These are phyloP conservation scores for Lampris megalopsis DNA, from an alignment of 2,113 vertebrate genomes.

Conservation along the genomic window DNA sequence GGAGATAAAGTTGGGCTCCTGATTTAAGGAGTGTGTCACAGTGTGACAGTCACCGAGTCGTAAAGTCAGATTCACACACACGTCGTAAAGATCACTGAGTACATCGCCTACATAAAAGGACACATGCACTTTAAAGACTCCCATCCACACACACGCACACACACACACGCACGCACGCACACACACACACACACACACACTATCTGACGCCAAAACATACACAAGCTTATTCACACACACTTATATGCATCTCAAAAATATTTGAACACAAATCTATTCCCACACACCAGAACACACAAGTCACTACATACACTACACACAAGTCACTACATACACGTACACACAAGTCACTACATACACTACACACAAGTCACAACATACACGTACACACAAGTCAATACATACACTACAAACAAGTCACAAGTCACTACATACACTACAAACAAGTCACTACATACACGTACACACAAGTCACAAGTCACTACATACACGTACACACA, in stretches of 20 bases:
- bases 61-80: slow-evolving; percentile 81
- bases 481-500: no score
- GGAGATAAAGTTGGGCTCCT: slow-evolving; percentile 77
- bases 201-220: background rate
- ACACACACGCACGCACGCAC: background rate
- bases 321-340: background rate
- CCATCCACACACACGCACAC: slow-evolving; percentile 26
- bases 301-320: no score
- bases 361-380: no score
- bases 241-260: background rate
- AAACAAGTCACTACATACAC: background rate
- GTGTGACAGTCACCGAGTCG: slow-evolving; percentile 80
- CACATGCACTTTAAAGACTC: slow-evolving; percentile 72
- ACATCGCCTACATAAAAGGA: slow-evolving; percentile 72
- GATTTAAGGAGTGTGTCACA: slow-evolving; percentile 81
- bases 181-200: slow-evolving; percentile 14
- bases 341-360: slow-evolving; percentile 30
- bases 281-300: no score
- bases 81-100: slow-evolving; percentile 70
- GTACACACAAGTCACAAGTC: slow-evolving; percentile 37
- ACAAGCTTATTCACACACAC: background rate
- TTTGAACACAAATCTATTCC: background rate
- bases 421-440: background rate
- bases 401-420: slow-evolving; percentile 1
- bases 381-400: no score